Evolutionary conservation across 2,888 invertebrate genomes (phyloP).

Genomic region (Sminthurinus aureus): DNA sequence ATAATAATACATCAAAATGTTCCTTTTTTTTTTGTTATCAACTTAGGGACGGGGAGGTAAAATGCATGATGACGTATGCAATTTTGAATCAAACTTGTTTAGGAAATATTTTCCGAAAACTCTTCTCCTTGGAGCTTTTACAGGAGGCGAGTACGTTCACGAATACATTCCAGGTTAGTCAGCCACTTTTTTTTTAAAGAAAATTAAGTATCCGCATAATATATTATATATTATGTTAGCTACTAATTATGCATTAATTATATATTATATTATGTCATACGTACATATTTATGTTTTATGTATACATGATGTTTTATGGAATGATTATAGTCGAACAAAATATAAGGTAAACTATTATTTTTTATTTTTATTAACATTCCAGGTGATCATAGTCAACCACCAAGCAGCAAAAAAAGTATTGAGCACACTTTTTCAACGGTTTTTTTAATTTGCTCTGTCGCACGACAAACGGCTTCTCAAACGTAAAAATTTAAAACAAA

Average conservation of each 20-base stretch:
- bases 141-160: conserved; percentile 46
- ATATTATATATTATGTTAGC: no score
- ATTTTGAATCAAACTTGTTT: conserved; percentile 54
- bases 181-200: no score
- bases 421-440: conserved; percentile 52
- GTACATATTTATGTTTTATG: no score
- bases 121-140: conserved; percentile 50
- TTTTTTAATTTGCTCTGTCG: conserved; percentile 62
- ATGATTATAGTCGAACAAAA: no score
- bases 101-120: conserved; percentile 53
- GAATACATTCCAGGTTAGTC: neutral
- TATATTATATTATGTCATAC: no score
- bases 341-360: no score
- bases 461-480: conserved; percentile 12
- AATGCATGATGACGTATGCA: conserved; percentile 46
- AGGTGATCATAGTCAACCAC: conserved; percentile 1
- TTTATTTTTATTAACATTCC: neutral
- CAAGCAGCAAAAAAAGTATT: conserved; percentile 38
- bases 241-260: no score
- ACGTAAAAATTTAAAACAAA: conserved; percentile 5
- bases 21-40: no score
- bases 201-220: no score
- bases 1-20: no score
- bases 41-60: conserved; percentile 51
- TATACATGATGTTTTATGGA: no score